Evolutionary conservation across 1,140 invertebrate genomes (phyloP).

Genomic region (Adelges cooleyi): DNA sequence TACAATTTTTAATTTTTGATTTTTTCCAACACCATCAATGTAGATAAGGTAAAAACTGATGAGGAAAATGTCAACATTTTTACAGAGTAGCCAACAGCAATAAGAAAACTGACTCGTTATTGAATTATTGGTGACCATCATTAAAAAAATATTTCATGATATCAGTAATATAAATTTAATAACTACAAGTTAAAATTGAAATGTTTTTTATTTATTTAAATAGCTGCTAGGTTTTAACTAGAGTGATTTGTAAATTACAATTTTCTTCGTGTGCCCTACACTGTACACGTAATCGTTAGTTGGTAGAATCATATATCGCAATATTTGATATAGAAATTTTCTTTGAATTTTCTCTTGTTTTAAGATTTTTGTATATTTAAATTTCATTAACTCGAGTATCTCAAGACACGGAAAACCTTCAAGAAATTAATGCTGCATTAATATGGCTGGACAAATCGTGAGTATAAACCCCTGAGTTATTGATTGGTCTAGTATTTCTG

Average conservation of each 20-base stretch:
- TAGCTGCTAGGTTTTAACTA: not conserved
- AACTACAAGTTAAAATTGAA: too few species aligned
- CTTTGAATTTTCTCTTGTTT: constrained; percentile 24
- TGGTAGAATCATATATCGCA: constrained; percentile 10
- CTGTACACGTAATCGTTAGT: constrained; percentile 25
- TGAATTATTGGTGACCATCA: too few species aligned
- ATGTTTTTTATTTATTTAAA: too few species aligned
- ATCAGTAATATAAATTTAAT: too few species aligned
- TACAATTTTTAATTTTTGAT: too few species aligned
- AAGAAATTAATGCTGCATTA: constrained; percentile 7
- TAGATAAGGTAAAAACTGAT: constrained; percentile 19
- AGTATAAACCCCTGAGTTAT: not conserved
- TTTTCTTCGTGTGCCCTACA: not conserved
- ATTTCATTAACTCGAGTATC: too few species aligned
- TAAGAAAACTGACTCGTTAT: too few species aligned
- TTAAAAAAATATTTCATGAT: too few species aligned
- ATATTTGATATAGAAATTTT: constrained; percentile 19
- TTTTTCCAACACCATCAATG: not conserved
- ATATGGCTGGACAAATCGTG: constrained; percentile 13
- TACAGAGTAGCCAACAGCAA: not conserved
- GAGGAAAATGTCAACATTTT: constrained; percentile 24
- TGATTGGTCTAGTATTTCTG: too few species aligned
- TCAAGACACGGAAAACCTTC: too few species aligned
- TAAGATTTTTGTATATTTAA: not conserved
- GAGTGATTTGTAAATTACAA: not conserved